phyloP scores from a whole-genome alignment of 1,140 invertebrate genomes.

The Anastrepha ludens region DNA sequence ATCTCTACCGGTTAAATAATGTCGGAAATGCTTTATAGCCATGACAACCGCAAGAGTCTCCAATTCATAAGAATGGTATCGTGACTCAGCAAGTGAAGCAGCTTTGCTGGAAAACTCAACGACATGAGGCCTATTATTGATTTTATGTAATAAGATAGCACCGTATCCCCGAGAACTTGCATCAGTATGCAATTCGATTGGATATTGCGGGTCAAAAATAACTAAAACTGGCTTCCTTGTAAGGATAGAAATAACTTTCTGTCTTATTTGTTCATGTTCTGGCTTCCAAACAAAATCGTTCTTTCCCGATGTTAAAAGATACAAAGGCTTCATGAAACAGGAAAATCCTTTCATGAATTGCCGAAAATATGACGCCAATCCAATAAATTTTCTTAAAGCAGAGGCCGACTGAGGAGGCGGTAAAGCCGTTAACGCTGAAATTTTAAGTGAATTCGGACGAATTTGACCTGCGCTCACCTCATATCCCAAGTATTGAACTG shows the following conservation, averaged over 20 bases:
- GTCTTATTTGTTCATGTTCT: too few relatives aligned
- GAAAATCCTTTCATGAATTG: slow-evolving; percentile 52
- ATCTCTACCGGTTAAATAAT: too few relatives aligned
- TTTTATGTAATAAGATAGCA: neutral
- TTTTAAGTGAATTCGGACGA: neutral
- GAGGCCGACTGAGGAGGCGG: too few relatives aligned
- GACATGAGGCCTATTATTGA: neutral
- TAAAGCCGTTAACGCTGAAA: neutral
- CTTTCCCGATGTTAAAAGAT: neutral
- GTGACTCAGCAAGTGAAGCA: too few relatives aligned
- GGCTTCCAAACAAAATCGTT: neutral
- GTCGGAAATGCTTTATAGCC: too few relatives aligned
- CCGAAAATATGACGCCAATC: slow-evolving; percentile 58
- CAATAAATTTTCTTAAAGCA: slow-evolving; percentile 39
- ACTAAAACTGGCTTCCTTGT: too few relatives aligned
- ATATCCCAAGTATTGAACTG: neutral
- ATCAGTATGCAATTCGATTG: neutral
- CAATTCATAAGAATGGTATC: too few relatives aligned
- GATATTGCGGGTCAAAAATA: neutral
- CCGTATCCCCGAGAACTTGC: neutral
- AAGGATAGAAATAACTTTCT: too few relatives aligned
- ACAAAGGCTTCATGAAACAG: neutral
- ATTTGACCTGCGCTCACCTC: slow-evolving; percentile 15
- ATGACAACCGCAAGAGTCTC: too few relatives aligned
- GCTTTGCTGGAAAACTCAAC: neutral